Conservation (phyloP, 2,888 invertebrate species). For the Iselma pallidipennis region DNA sequence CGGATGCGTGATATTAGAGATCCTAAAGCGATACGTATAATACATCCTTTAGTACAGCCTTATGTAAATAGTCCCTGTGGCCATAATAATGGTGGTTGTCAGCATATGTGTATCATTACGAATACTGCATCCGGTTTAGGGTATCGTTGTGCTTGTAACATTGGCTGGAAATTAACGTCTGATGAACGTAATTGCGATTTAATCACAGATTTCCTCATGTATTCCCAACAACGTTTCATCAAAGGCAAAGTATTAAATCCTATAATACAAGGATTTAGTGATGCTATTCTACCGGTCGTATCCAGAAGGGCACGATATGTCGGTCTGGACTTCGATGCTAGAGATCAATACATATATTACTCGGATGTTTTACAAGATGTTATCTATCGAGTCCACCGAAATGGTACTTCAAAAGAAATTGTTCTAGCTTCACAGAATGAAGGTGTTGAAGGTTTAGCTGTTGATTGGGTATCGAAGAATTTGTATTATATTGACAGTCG, state of each 20-base stretch:
- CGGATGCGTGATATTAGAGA: conserved; percentile 79
- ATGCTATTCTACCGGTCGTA: conserved; percentile 93
- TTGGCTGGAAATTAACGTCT: conserved; percentile 77
- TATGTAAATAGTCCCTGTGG: conserved; percentile 76
- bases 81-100: conserved; percentile 84
- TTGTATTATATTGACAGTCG: conserved; percentile 94
- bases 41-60: conserved; percentile 79
- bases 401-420: conserved; percentile 81
- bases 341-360: conserved; percentile 92
- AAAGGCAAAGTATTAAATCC: conserved; percentile 91
- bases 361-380: conserved; percentile 97
- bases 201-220: conserved; percentile 89
- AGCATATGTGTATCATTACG: conserved; percentile 93
- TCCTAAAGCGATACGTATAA: conserved; percentile 81
- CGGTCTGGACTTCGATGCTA: conserved; percentile 91
- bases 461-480: conserved; percentile 96
- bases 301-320: conserved; percentile 91
- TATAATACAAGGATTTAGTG: conserved; percentile 87
- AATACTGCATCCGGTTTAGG: conserved; percentile 71
- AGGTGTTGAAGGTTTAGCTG: conserved; percentile 93
- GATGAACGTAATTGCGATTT: conserved; percentile 80
- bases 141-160: conserved; percentile 89
- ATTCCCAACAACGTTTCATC: conserved; percentile 89
- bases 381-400: conserved; percentile 81
- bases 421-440: conserved; percentile 95